Base-by-base conservation (phyloP, 1,140 invertebrate genomes). In the Drosophila kepulauana region DNA sequence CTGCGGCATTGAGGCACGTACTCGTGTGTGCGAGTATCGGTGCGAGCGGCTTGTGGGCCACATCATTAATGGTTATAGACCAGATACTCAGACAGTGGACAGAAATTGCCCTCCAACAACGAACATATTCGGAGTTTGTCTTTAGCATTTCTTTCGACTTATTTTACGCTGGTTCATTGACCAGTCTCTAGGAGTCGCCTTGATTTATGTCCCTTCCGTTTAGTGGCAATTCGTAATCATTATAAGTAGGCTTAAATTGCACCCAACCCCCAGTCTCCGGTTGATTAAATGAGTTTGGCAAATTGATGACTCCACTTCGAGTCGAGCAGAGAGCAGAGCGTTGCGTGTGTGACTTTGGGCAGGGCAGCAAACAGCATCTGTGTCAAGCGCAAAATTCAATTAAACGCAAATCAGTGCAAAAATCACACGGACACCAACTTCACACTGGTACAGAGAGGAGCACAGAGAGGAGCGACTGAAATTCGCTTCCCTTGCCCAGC, bases 31-130 rank as follows among this genome's bases (percentile, higher is more conserved):
- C 45, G 63, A 25, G 52, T 74, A 71, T 79, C 28, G 68, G n/a
- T n/a, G n/a, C n/a, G n/a, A n/a, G 68, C 56, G 76, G 76, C 72
- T 63, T 70, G 72, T 61, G 49, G 85, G 75, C 81, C 71, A 89
- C 71, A 85, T 89, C 85, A 89, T 89, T 89, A 89, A 89, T 89
- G 85, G 85, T 66, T 89, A 81, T 89, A 77, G 62, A 65, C 71
- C 46, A 48, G 30, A 25, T 10, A 52, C n/a, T 35, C 52, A 16
- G 43, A 25, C 41, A 10, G 35, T 25, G 3, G 20, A 25, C n/a
- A n/a, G 20, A 25, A 25, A 25, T 25, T 25, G 20, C 56, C 41
- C 30, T 43, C 33, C 48, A 11, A 48, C 43, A 28, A 33, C 15
- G 35, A 33, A 15, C 49, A 3, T 15, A 43, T 16, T 56, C 10